Percentiles rank a stretch among this genome's conserved stretches.
Conservation (phyloP, 2,797 vertebrate species). For the Adrianichthys oophorus region DNA sequence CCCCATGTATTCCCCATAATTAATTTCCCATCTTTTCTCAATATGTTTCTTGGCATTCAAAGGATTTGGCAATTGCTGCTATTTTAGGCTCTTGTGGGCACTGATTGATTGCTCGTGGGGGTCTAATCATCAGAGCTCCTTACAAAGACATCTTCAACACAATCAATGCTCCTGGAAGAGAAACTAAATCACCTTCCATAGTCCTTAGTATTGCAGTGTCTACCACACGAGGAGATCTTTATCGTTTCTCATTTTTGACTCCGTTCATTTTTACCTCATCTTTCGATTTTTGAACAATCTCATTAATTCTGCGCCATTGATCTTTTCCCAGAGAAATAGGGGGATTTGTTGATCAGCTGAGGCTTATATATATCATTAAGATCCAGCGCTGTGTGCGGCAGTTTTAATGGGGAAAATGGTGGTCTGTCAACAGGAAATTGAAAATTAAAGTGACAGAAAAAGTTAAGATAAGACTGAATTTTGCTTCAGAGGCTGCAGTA, state of each 20-base stretch:
- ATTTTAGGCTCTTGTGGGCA: constrained; percentile 46
- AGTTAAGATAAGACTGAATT: constrained; percentile 31
- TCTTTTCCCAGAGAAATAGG: constrained; percentile 39
- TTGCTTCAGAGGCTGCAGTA: constrained; percentile 31
- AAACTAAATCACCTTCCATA: constrained; percentile 58
- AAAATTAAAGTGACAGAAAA: constrained; percentile 31
- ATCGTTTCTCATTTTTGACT: constrained; percentile 48
- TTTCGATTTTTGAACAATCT: constrained; percentile 55
- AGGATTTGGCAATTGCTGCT: constrained; percentile 55
- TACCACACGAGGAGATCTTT: constrained; percentile 30
- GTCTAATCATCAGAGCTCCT: constrained; percentile 56
- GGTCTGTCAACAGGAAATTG: constrained; percentile 41
- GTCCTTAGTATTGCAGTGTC: constrained; percentile 36
- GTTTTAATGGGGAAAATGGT: constrained; percentile 55
- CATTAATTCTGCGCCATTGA: constrained; percentile 55
- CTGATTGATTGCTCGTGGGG: constrained; percentile 54
- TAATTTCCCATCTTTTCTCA: constrained; percentile 16
- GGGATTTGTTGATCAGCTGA: constrained; percentile 43
- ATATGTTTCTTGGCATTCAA: constrained; percentile 42
- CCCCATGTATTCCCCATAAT: not conserved
- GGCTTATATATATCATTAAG: constrained; percentile 45
- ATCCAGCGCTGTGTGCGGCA: constrained; percentile 39
- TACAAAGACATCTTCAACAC: constrained; percentile 70
- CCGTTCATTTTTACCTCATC: constrained; percentile 16
- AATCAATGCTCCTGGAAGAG: constrained; percentile 69